Percentiles rank a stretch among this genome's conserved stretches.
These are phyloP conservation scores for Tragulus kanchil DNA, from an alignment of 2,113 vertebrate species.

Conservation along the genomic window DNA sequence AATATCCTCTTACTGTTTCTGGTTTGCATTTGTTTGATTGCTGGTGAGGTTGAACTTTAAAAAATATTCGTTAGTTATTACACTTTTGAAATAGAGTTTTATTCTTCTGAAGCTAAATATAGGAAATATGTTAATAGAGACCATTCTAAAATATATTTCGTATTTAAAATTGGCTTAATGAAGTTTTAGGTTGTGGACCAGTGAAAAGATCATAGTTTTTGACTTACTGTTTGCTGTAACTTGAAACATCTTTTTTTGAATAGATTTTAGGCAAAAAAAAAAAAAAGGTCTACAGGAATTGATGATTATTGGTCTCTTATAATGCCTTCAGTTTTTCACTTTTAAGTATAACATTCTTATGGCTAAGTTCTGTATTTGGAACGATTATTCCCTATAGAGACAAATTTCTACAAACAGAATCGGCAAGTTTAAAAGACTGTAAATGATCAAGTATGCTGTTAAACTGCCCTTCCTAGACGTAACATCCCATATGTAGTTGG, in stretches of 20 bases:
- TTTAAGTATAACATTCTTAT: not conserved
- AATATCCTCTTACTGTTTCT: not conserved
- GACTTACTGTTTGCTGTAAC: not conserved
- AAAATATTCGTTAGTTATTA: not conserved
- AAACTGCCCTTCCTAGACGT: not conserved
- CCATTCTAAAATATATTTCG: not conserved
- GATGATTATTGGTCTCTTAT: not conserved
- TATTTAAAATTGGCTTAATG: not conserved
- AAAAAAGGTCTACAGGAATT: not conserved
- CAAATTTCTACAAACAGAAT: slow-evolving; percentile 19
- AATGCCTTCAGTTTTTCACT: not conserved
- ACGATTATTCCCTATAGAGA: not conserved
- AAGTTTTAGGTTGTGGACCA: not conserved
- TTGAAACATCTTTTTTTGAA: not conserved
- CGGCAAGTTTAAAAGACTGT: not conserved
- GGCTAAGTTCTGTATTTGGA: not conserved
- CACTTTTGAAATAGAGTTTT: not conserved
- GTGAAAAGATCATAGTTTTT: not conserved
- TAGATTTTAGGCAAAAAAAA: not conserved
- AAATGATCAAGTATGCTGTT: not conserved
- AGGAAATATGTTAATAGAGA: not conserved
- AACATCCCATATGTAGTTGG: not conserved
- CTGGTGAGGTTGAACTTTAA: not conserved
- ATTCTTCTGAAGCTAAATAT: slow-evolving; percentile 1
- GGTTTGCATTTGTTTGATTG: slow-evolving; percentile 19